phyloP scores from a whole-genome alignment of 2,797 vertebrate genomes.

The Holocentrus rufus region DNA sequence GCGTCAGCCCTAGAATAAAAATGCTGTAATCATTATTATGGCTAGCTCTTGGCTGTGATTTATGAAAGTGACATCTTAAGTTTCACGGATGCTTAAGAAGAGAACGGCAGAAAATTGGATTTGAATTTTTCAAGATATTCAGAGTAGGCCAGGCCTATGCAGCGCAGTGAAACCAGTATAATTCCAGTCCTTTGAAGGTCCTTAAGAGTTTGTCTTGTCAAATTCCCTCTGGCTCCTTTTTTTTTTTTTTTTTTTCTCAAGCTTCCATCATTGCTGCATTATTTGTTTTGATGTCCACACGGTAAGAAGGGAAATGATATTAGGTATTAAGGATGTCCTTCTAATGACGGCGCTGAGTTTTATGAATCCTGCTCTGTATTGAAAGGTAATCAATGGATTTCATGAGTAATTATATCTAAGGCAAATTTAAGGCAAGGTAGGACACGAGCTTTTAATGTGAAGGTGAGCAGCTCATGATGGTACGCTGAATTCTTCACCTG shows the following conservation, averaged over 20 bases:
- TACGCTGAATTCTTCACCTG: background rate
- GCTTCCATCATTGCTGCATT: background rate
- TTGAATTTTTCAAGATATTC: slow-evolving; percentile 59
- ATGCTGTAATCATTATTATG: slow-evolving; percentile 19
- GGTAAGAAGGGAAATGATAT: background rate
- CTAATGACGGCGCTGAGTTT: background rate
- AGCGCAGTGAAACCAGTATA: background rate
- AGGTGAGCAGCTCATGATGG: background rate
- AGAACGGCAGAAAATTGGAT: slow-evolving; percentile 66
- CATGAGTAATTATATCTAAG: background rate
- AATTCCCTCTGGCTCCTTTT: slow-evolving; percentile 15
- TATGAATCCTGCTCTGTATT: background rate
- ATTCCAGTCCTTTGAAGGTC: slow-evolving; percentile 36
- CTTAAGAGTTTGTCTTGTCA: slow-evolving; percentile 11
- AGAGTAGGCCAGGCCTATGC: slow-evolving; percentile 24
- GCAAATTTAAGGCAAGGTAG: background rate
- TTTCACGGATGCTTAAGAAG: slow-evolving; percentile 64
- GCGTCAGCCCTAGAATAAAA: background rate
- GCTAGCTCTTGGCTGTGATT: slow-evolving; percentile 52
- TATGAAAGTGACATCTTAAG: slow-evolving; percentile 65
- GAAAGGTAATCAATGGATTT: background rate
- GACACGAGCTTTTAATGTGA: background rate
- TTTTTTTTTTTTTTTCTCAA: too few relatives aligned
- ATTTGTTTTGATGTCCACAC: slow-evolving; percentile 29
- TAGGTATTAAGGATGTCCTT: background rate